phyloP scores from a whole-genome alignment of 2,888 invertebrate species.

The Gisinianus flammeolus region DNA sequence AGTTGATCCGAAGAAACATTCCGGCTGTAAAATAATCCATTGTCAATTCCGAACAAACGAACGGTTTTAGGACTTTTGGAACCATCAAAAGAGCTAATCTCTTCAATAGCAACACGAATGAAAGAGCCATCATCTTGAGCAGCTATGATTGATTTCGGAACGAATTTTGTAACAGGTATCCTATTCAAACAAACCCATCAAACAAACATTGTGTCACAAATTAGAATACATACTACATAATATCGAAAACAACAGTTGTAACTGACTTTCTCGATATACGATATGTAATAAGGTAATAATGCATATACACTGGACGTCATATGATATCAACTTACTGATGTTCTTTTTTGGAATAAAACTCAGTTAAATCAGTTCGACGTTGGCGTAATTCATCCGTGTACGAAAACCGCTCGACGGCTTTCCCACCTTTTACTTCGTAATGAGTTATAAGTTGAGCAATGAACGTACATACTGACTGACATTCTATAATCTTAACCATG shows the following conservation, averaged over 20 bases:
- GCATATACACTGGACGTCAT: too few relatives aligned
- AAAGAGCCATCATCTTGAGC: not conserved
- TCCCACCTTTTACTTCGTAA: constrained; percentile 2
- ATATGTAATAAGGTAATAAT: too few relatives aligned
- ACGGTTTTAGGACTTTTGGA: not conserved
- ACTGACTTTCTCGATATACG: too few relatives aligned
- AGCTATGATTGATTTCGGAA: not conserved
- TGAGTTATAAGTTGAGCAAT: constrained; percentile 12
- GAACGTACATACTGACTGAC: not conserved
- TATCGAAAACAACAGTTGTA: too few relatives aligned
- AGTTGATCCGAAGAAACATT: not conserved
- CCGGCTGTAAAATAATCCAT: not conserved
- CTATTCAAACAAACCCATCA: too few relatives aligned
- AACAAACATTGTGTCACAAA: too few relatives aligned
- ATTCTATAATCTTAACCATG: not conserved
- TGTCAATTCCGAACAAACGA: constrained; percentile 14
- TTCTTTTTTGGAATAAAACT: constrained; percentile 6
- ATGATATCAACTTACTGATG: constrained; percentile 18
- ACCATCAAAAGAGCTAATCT: not conserved
- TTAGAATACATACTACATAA: too few relatives aligned
- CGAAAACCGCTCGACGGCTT: not conserved
- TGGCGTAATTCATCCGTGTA: constrained; percentile 10
- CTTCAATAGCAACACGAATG: constrained; percentile 10
- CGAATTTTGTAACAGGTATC: not conserved
- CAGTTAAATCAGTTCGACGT: not conserved